These are phyloP conservation scores for Bothrops jararaca DNA, from an alignment of 2,113 vertebrate genomes.

Conservation along the genomic window DNA sequence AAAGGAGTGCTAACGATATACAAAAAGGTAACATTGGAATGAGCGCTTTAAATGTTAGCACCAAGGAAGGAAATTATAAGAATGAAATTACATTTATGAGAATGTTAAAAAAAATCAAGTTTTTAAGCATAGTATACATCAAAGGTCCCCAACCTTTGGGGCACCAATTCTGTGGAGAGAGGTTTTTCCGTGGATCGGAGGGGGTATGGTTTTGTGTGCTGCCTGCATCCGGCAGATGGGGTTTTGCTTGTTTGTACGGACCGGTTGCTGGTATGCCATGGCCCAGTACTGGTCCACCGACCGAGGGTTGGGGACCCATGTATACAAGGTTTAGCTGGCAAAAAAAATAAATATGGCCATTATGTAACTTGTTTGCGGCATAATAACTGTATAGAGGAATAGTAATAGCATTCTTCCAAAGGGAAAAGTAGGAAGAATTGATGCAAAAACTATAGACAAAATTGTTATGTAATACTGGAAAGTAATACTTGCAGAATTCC, in stretches of 20 bases:
- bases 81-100: neutral
- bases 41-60: neutral
- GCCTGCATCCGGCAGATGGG: no score
- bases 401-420: neutral
- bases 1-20: neutral
- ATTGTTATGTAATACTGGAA: neutral
- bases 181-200: no score
- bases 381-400: neutral
- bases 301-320: no score
- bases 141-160: no score
- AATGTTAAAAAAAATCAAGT: neutral
- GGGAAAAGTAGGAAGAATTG: neutral
- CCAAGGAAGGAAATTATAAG: neutral
- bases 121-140: neutral
- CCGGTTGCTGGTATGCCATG: no score
- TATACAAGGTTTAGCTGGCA: neutral
- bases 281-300: no score
- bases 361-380: neutral
- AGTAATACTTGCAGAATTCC: neutral
- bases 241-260: no score
- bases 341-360: neutral
- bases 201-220: no score
- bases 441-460: neutral
- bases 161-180: no score
- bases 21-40: neutral